A percentile compares a stretch with the other conserved stretches of the same genome.
Evolutionary conservation across 2,113 vertebrate genomes (phyloP).

Genomic region (Chloebia gouldiae): DNA sequence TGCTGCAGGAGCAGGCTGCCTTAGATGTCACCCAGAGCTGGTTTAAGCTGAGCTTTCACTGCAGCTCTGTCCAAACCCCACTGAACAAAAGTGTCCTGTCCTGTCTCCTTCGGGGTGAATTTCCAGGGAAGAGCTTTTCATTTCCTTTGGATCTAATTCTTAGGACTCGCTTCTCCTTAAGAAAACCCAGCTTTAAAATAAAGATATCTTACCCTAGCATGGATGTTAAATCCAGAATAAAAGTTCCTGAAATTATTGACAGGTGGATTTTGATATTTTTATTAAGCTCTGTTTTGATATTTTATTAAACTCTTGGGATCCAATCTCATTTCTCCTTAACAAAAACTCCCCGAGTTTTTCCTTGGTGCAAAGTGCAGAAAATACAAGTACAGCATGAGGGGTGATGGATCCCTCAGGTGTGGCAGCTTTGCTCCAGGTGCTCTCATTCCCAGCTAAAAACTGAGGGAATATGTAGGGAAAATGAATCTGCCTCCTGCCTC

Average conservation of each 20-base stretch:
- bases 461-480: no score
- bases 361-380: no score
- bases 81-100: not conserved
- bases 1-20: not conserved
- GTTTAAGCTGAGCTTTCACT: not conserved
- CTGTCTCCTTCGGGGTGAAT: not conserved
- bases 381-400: no score
- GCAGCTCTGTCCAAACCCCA: not conserved
- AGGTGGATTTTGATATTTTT: conserved; percentile 3
- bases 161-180: not conserved
- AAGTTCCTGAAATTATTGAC: not conserved
- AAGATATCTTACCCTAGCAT: not conserved
- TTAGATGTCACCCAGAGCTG: not conserved
- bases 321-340: no score
- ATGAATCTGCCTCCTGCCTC: no score
- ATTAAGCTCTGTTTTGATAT: not conserved
- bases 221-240: not conserved
- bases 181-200: not conserved
- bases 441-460: no score
- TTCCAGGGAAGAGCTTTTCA: conserved; percentile 16
- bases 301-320: no score
- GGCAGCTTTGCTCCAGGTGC: no score
- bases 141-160: not conserved
- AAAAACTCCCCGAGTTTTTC: no score
- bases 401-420: no score